Evolutionary conservation across 1,140 invertebrate genomes (phyloP), one percentile per base, ranked within the genome.

Genomic region (Atta colombica): DNA sequence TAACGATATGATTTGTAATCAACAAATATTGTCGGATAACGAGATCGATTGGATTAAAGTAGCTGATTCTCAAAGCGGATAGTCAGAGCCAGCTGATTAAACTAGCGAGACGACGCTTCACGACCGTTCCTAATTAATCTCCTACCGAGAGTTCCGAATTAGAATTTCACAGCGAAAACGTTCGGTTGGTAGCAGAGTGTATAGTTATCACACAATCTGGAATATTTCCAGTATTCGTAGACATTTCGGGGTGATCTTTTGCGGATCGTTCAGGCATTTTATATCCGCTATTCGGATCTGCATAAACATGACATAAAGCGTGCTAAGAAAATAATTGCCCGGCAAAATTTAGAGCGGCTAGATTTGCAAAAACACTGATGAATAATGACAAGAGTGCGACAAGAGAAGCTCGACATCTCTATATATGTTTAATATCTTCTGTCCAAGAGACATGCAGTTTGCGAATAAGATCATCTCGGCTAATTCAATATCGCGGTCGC

Each of bases 1-100:
- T 39, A 39, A 39, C 7, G 35, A 1, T 39, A 39, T 39, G 21
- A 39, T 31, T 63, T 12, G 58, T 35, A 8, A 63, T 0, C 7
- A 45, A 61, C 74, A 85, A 85, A 85, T 80, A 89, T 89, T 77
- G 63, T 78, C 55, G 74, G 49, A 75, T 78, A 87, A 78, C 74
- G 55, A 87, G 69, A 85, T 85, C 65, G 77, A 69, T 71, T 51
- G 75, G 75, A 77, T 90, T 90, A 71, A 90, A 84, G 77, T 39
- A 25, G 7, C 10, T 53, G 80, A 72, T 74, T 53, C 68, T 72
- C 66, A 71, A 60, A 82, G 80, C n/a, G 55, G 3, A 35, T 60
- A 82, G 25, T 58, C 51, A 39, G 78, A 60, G 28, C 21, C 65
- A 60, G 25, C 55, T 82, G 80, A 84, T 84, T 75, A 63, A 63